phyloP scores from a whole-genome alignment of 2,797 vertebrate species.

The Myotis planiceps region DNA sequence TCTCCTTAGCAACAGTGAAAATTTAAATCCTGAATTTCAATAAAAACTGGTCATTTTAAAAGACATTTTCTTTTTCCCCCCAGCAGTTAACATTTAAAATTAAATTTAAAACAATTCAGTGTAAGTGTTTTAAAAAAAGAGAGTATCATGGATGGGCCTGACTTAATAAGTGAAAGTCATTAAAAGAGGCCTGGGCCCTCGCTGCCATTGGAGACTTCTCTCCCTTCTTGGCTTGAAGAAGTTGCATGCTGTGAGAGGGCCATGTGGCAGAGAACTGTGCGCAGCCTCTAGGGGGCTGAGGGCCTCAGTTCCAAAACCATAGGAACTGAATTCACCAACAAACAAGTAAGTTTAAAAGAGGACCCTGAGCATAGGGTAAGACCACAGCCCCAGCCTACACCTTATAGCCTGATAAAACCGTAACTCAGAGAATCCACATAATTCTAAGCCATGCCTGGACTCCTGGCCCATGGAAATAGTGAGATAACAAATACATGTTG shows the following conservation, averaged over 20 bases:
- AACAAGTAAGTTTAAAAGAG: background rate
- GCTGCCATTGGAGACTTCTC: background rate
- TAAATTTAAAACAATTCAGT: background rate
- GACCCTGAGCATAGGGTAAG: background rate
- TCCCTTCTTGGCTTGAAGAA: background rate
- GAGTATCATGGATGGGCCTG: background rate
- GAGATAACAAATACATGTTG: background rate
- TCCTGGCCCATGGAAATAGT: background rate
- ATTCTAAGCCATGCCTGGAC: background rate
- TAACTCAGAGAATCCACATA: background rate
- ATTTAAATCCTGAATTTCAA: background rate
- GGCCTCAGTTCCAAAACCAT: background rate
- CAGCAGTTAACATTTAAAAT: background rate
- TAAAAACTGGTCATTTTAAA: background rate
- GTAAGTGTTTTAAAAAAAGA: background rate
- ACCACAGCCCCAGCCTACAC: background rate
- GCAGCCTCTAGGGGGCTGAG: background rate
- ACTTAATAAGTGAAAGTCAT: background rate
- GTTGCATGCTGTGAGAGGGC: background rate
- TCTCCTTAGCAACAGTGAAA: background rate
- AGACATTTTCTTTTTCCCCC: background rate
- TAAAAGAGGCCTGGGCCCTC: background rate
- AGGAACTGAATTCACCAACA: background rate
- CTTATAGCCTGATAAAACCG: background rate
- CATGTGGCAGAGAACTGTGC: background rate